Evolutionary conservation across 2,113 vertebrate genomes (phyloP).

Genomic region (Lycaon pictus): DNA sequence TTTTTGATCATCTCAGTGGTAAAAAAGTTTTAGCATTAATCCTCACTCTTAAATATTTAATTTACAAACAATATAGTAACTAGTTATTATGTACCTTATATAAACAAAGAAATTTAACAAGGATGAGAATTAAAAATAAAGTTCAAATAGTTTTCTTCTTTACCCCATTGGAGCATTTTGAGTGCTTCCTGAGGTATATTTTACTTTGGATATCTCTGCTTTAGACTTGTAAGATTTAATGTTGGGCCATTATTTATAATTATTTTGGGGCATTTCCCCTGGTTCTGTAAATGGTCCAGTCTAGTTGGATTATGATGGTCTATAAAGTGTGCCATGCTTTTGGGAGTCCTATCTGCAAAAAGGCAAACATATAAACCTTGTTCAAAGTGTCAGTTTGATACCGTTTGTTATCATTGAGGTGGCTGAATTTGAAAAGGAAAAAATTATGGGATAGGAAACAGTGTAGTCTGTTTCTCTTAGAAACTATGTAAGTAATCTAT

Average conservation of each 20-base stretch:
- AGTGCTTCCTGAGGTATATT: neutral
- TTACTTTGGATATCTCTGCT: neutral
- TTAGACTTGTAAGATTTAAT: conserved; percentile 28
- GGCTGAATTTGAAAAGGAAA: conserved; percentile 50
- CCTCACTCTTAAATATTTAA: conserved; percentile 29
- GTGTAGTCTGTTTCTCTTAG: neutral
- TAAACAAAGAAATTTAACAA: neutral
- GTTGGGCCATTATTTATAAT: conserved; percentile 11
- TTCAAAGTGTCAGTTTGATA: conserved; percentile 18
- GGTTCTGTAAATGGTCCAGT: conserved; percentile 15
- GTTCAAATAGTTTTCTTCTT: conserved; percentile 1
- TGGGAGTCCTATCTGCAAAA: neutral
- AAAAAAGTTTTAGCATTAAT: conserved; percentile 10
- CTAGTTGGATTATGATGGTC: neutral
- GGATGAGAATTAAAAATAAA: conserved; percentile 25
- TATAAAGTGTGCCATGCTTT: conserved; percentile 21
- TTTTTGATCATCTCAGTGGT: conserved; percentile 15
- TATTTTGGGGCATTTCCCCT: neutral
- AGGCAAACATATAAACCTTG: conserved; percentile 13
- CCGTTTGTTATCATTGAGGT: conserved; percentile 45
- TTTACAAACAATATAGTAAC: conserved; percentile 26
- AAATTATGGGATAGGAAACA: neutral
- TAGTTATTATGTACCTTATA: conserved; percentile 22
- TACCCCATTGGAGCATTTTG: neutral
- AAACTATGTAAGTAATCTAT: neutral